Conservation (phyloP, 2,797 vertebrate species). For the Hoplostethus atlanticus region DNA sequence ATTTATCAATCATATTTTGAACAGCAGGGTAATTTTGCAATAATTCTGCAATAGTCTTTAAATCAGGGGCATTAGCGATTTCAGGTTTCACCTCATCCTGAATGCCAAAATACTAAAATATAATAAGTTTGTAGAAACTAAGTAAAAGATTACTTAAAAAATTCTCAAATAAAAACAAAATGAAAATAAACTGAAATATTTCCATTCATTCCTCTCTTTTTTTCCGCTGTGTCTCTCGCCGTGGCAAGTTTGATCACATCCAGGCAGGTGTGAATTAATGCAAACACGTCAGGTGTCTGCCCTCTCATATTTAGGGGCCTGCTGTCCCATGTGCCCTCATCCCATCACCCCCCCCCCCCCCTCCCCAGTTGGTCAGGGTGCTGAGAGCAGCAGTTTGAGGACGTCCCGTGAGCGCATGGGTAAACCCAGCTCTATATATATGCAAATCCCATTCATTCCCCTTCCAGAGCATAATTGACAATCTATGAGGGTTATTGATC, state of each 20-base stretch:
- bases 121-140: neutral
- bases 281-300: conserved; percentile 37
- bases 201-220: neutral
- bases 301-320: conserved; percentile 18
- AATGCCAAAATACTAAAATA: too few relatives aligned
- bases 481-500: conserved; percentile 85
- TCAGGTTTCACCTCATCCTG: too few relatives aligned
- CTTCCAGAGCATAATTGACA: conserved; percentile 76
- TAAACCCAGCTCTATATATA: conserved; percentile 84
- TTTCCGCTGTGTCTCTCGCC: neutral
- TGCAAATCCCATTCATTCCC: conserved; percentile 83
- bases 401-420: conserved; percentile 77
- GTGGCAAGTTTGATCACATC: neutral
- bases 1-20: too few relatives aligned
- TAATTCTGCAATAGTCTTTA: too few relatives aligned
- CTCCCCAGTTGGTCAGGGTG: conserved; percentile 60
- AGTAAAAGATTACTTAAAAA: neutral
- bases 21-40: too few relatives aligned
- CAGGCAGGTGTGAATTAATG: neutral
- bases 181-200: neutral
- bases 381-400: conserved; percentile 82
- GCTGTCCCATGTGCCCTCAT: conserved; percentile 28
- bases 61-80: too few relatives aligned
- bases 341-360: neutral
- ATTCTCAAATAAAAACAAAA: neutral